Conservation (phyloP, 2,888 invertebrate genomes). For the Leptopilina myrica region DNA sequence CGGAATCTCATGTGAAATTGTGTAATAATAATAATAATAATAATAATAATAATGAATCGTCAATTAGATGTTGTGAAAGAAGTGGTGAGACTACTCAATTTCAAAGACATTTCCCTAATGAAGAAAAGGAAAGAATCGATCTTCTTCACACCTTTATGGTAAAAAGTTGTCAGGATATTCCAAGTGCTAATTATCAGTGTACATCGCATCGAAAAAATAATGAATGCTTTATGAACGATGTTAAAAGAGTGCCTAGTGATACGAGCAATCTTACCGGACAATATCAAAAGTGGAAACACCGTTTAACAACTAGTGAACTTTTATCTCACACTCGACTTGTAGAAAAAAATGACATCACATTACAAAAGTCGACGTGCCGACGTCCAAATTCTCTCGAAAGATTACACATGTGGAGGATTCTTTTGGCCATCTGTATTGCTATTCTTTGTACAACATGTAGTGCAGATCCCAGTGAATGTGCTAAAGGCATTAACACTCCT, state of each 20-base stretch:
- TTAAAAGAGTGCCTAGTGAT: slow-evolving; percentile 21
- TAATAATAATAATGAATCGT: slow-evolving; percentile 34
- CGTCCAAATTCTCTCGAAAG: slow-evolving; percentile 47
- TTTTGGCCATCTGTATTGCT: slow-evolving; percentile 57
- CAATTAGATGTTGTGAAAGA: neutral
- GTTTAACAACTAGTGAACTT: slow-evolving; percentile 36
- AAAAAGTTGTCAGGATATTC: slow-evolving; percentile 11
- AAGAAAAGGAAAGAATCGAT: slow-evolving; percentile 18
- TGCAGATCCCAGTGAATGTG: slow-evolving; percentile 60
- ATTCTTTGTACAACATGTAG: slow-evolving; percentile 57
- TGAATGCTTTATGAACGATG: slow-evolving; percentile 32
- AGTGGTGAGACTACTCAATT: neutral
- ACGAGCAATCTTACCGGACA: slow-evolving; percentile 26
- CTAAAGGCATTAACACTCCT: slow-evolving; percentile 66
- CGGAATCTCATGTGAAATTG: slow-evolving; percentile 42
- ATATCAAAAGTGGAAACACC: slow-evolving; percentile 29
- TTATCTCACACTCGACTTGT: slow-evolving; percentile 38
- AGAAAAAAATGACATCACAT: slow-evolving; percentile 46
- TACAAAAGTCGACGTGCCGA: slow-evolving; percentile 37
- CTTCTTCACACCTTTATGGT: slow-evolving; percentile 31
- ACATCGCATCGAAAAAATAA: slow-evolving; percentile 28
- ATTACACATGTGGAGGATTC: slow-evolving; percentile 57
- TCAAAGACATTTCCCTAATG: neutral
- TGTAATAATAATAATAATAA: slow-evolving; percentile 24
- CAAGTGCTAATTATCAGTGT: slow-evolving; percentile 24